Conservation (phyloP, 1,140 invertebrate species). For the Trinorchestia longiramus region DNA sequence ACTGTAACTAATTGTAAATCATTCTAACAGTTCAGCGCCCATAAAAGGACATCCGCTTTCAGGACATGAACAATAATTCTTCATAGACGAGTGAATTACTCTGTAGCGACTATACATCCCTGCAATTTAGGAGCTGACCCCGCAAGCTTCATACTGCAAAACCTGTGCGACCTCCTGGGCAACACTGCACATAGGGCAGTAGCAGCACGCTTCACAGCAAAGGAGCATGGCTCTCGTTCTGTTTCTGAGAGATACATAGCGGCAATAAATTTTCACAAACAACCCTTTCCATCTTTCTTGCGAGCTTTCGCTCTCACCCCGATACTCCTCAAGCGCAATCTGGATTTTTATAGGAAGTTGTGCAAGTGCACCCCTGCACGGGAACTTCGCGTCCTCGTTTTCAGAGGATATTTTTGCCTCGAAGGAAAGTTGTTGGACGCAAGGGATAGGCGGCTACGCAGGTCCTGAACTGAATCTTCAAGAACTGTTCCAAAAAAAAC, state of each 20-base stretch:
- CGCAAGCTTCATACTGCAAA: neutral
- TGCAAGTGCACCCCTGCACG: conserved; percentile 15
- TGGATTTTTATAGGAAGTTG: conserved; percentile 51
- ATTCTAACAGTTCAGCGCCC: too few species aligned
- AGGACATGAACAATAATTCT: neutral
- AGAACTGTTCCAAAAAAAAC: neutral
- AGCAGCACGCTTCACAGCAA: neutral
- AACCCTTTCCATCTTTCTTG: conserved; percentile 55
- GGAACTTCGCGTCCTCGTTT: conserved; percentile 16
- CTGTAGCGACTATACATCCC: neutral
- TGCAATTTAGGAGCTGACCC: neutral
- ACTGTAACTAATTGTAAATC: too few species aligned
- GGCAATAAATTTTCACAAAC: conserved; percentile 54
- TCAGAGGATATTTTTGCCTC: neutral
- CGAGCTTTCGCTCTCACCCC: conserved; percentile 52
- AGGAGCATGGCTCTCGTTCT: conserved; percentile 22
- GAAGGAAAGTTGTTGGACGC: conserved; percentile 30
- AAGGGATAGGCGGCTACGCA: conserved; percentile 6
- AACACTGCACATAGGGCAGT: neutral
- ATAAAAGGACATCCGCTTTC: too few species aligned
- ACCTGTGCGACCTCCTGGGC: neutral
- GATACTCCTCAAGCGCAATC: conserved; percentile 54
- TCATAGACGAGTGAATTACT: neutral
- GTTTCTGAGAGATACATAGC: conserved; percentile 42
- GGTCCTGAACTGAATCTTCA: neutral